Conservation (phyloP, 92 coral and sea anemone genomes). For the Paramuricea clavata region DNA sequence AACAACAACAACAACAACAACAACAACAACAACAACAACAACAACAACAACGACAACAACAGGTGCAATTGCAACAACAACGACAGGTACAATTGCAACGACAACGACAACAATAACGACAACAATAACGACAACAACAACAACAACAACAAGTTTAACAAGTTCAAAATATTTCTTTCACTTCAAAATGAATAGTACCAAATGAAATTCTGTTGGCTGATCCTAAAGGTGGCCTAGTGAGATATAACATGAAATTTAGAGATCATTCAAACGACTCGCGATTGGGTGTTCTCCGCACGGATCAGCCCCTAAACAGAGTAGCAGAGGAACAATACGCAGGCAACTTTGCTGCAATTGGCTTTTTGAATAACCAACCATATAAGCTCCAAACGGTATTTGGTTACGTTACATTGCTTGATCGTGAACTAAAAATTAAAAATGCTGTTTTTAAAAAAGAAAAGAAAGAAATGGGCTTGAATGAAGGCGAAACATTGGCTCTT, state of each 20-base stretch:
- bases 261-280: slow-evolving; percentile 1
- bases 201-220: slow-evolving; percentile 6
- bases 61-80: background rate
- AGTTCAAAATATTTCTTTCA: too few relatives aligned
- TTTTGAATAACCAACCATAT: slow-evolving; percentile 12
- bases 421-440: background rate
- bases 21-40: background rate
- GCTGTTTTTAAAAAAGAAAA: slow-evolving; percentile 10
- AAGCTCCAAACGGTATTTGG: slow-evolving; percentile 3
- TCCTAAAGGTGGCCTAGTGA: background rate
- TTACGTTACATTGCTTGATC: slow-evolving; percentile 3
- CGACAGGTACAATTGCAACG: background rate
- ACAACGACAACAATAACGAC: background rate
- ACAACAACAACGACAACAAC: background rate
- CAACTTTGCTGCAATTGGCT: background rate
- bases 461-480: slow-evolving; percentile 12
- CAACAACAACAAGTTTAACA: background rate
- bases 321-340: slow-evolving; percentile 7
- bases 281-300: background rate
- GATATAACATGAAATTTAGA: background rate
- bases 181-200: background rate
- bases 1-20: background rate
- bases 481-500: slow-evolving; percentile 12
- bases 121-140: background rate
- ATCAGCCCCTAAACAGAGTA: background rate